phyloP scores from a whole-genome alignment of 1,140 invertebrate genomes.

The Spodoptera frugiperda region DNA sequence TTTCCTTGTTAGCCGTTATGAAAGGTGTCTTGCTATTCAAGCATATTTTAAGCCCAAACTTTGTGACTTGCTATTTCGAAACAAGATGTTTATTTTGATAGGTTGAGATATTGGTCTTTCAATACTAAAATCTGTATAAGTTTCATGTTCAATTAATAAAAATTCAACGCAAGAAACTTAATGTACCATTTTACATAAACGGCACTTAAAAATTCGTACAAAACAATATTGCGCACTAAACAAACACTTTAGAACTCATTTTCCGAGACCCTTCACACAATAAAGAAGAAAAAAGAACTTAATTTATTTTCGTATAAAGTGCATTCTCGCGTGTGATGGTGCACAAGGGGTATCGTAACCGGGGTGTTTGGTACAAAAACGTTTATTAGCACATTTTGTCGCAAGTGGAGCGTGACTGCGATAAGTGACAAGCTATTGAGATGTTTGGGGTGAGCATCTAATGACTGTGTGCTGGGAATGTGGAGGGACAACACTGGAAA shows the following conservation, averaged over 20 bases:
- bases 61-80: too few species aligned
- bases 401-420: constrained; percentile 69
- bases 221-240: constrained; percentile 63
- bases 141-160: neutral
- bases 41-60: too few species aligned
- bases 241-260: constrained; percentile 64
- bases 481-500: neutral
- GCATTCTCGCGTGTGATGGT: constrained; percentile 20
- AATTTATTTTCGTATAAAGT: constrained; percentile 41
- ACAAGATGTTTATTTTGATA: too few species aligned
- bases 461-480: constrained; percentile 34
- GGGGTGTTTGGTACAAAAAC: constrained; percentile 65
- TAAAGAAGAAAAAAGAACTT: constrained; percentile 38
- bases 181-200: constrained; percentile 24
- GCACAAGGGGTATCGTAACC: constrained; percentile 47
- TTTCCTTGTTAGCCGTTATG: too few species aligned
- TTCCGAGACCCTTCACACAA: constrained; percentile 54
- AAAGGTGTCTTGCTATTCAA: too few species aligned
- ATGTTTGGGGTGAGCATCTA: constrained; percentile 55
- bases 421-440: constrained; percentile 77
- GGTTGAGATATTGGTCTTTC: too few species aligned
- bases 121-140: neutral
- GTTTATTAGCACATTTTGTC: constrained; percentile 76
- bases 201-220: constrained; percentile 51
- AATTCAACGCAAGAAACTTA: neutral